phyloP scores from a whole-genome alignment of 1,140 invertebrate genomes.

The Macrosteles quadrilineatus region DNA sequence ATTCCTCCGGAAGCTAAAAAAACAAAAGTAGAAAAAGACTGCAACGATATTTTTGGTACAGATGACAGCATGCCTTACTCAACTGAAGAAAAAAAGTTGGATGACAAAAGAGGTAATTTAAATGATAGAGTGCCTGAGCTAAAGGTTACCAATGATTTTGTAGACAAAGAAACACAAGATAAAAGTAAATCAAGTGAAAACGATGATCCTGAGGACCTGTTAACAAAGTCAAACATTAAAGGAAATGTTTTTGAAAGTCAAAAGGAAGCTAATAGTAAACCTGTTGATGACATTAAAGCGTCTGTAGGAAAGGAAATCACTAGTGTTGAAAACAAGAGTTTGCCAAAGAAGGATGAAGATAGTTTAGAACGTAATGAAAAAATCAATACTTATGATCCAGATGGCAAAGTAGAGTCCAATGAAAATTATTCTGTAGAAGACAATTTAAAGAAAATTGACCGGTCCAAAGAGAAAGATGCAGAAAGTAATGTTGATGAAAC shows the following conservation, averaged over 20 bases:
- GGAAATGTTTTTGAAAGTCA: not conserved
- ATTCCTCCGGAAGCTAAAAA: constrained; percentile 19
- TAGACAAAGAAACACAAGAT: too few relatives aligned
- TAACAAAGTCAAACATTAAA: not conserved
- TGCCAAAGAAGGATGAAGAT: not conserved
- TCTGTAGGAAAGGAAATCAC: not conserved
- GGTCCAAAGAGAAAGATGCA: too few relatives aligned
- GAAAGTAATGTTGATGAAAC: not conserved
- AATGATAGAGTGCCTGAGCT: too few relatives aligned
- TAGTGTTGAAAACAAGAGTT: not conserved
- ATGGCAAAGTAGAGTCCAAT: not conserved
- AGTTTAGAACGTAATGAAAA: not conserved
- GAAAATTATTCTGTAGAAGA: not conserved
- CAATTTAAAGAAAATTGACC: not conserved
- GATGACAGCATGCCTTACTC: not conserved
- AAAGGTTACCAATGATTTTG: too few relatives aligned
- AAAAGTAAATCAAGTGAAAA: too few relatives aligned
- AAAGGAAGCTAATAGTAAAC: not conserved
- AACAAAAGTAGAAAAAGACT: constrained; percentile 16
- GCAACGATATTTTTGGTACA: constrained; percentile 2
- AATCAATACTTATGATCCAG: not conserved
- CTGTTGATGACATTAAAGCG: not conserved
- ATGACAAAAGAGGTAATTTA: too few relatives aligned
- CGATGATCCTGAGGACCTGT: too few relatives aligned
- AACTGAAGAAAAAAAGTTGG: too few relatives aligned